phyloP scores from a whole-genome alignment of 1,140 invertebrate species.

The Asobara japonica region DNA sequence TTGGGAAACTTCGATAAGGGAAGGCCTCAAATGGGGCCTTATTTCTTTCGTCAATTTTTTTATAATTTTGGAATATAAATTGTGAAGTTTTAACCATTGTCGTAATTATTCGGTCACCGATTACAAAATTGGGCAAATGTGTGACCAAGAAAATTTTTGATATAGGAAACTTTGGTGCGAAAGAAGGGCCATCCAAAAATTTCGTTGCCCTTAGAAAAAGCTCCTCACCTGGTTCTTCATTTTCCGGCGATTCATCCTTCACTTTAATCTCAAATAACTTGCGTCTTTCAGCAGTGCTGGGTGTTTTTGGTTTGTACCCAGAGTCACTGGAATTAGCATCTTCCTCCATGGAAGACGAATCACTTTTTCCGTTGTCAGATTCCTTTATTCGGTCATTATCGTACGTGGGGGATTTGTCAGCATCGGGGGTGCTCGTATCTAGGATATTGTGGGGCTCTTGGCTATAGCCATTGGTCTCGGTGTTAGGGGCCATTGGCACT shows the following conservation, averaged over 20 bases:
- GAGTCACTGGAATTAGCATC: constrained; percentile 70
- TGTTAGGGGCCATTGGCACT: constrained; percentile 77
- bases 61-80: no score
- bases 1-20: no score
- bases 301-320: constrained; percentile 77
- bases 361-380: constrained; percentile 70
- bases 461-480: constrained; percentile 39
- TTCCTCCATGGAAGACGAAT: constrained; percentile 71
- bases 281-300: constrained; percentile 78
- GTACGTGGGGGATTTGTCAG: constrained; percentile 56
- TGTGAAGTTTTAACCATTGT: no score
- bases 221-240: constrained; percentile 65
- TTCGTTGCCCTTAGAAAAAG: no score
- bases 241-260: constrained; percentile 62
- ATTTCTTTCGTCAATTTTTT: no score
- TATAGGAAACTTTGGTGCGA: no score
- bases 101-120: no score
- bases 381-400: constrained; percentile 57
- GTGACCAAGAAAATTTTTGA: no score
- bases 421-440: constrained; percentile 41
- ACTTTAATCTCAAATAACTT: constrained; percentile 74
- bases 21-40: no score
- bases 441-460: constrained; percentile 39
- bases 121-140: no score
- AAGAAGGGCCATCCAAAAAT: no score